A percentile compares a stretch with the other conserved stretches of the same genome.
phyloP scores from a whole-genome alignment of 2,113 vertebrate genomes.

The Edolisoma coerulescens region DNA sequence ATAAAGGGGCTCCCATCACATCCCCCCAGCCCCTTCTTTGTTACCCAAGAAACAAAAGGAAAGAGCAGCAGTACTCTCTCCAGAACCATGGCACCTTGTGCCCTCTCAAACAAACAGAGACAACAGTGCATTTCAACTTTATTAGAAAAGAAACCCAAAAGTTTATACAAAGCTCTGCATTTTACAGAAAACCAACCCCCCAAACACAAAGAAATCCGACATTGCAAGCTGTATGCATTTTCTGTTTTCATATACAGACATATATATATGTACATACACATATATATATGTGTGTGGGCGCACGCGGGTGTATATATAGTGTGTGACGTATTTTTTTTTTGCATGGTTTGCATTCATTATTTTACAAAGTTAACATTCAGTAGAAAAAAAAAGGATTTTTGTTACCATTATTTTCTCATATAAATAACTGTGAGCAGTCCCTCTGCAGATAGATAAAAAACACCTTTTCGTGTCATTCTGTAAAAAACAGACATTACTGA shows the following conservation, averaged over 20 bases:
- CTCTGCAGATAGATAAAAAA: slow-evolving; percentile 61
- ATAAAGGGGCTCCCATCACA: neutral
- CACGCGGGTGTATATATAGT: neutral
- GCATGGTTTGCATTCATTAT: slow-evolving; percentile 62
- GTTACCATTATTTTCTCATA: slow-evolving; percentile 62
- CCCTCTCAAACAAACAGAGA: neutral
- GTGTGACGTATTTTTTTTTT: slow-evolving; percentile 22
- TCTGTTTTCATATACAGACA: slow-evolving; percentile 21
- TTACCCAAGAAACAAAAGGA: neutral
- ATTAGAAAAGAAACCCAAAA: slow-evolving; percentile 57
- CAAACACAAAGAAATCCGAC: neutral
- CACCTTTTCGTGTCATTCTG: slow-evolving; percentile 57
- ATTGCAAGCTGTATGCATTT: slow-evolving; percentile 40
- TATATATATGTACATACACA: slow-evolving; percentile 31
- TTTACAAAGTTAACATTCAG: slow-evolving; percentile 70
- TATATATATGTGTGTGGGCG: slow-evolving; percentile 22
- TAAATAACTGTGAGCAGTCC: slow-evolving; percentile 64
- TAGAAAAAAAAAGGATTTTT: slow-evolving; percentile 62
- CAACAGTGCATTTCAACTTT: slow-evolving; percentile 46
- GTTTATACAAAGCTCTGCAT: slow-evolving; percentile 66
- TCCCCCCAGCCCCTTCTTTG: neutral
- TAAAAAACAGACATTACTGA: slow-evolving; percentile 68
- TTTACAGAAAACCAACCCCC: slow-evolving; percentile 47
- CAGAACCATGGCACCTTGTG: neutral
- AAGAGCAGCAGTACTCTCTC: neutral